These are phyloP conservation scores for Malthinus seriepunctatus DNA, from an alignment of 2,888 invertebrate genomes.

Conservation along the genomic window DNA sequence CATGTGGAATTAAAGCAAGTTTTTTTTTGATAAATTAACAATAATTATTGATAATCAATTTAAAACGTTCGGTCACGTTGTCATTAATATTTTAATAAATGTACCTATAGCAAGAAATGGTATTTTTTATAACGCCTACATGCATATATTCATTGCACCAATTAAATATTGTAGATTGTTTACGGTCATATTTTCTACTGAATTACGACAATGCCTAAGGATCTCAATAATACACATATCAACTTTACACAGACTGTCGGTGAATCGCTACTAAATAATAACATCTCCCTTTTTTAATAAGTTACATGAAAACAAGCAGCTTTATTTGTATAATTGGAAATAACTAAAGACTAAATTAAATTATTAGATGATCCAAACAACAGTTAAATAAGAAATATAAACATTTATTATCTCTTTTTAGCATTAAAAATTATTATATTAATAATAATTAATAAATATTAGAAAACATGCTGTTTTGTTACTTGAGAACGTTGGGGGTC, in stretches of 20 bases:
- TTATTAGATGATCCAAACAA: too few species aligned
- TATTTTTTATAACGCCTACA: slow-evolving; percentile 41
- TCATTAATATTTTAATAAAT: slow-evolving; percentile 28
- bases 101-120: slow-evolving; percentile 27
- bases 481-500: neutral
- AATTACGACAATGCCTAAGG: slow-evolving; percentile 46
- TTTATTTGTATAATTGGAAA: slow-evolving; percentile 37
- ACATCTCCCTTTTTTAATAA: slow-evolving; percentile 35
- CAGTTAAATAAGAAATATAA: neutral
- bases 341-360: neutral
- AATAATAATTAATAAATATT: slow-evolving; percentile 3
- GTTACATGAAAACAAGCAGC: slow-evolving; percentile 33
- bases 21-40: too few species aligned
- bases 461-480: slow-evolving; percentile 1
- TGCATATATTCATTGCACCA: slow-evolving; percentile 45
- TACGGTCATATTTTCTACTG: slow-evolving; percentile 50
- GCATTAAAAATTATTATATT: neutral
- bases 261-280: slow-evolving; percentile 40
- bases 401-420: neutral
- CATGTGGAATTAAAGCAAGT: too few species aligned
- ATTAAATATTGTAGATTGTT: slow-evolving; percentile 48
- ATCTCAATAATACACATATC: slow-evolving; percentile 44
- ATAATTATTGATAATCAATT: too few species aligned
- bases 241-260: slow-evolving; percentile 36
- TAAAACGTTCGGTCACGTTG: slow-evolving; percentile 19